Percentiles rank a stretch among this genome's conserved stretches.
These are phyloP conservation scores for Crocuta crocuta DNA, from an alignment of 2,113 vertebrate genomes.

Conservation along the genomic window DNA sequence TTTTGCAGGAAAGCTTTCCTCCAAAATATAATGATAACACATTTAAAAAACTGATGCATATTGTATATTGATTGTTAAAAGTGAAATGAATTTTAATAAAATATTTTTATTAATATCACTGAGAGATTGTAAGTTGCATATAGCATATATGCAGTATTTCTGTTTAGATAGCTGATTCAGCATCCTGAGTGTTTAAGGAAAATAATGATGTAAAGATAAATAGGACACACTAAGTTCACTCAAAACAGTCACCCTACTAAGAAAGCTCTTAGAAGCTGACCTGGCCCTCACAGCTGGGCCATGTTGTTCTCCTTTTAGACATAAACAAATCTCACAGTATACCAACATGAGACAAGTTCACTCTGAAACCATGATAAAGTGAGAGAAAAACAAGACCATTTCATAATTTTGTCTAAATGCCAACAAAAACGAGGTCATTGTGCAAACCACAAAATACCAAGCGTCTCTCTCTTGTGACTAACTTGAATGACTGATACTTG, in stretches of 20 bases:
- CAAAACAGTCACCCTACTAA: background rate
- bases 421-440: background rate
- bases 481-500: background rate
- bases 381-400: conserved; percentile 15
- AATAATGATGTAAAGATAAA: background rate
- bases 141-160: background rate
- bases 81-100: conserved; percentile 10
- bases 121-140: background rate
- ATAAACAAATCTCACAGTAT: conserved; percentile 8
- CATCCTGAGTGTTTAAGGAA: background rate
- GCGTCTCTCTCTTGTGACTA: background rate
- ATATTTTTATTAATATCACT: background rate
- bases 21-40: background rate
- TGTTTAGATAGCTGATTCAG: background rate
- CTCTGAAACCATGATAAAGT: background rate
- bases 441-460: background rate
- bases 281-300: background rate
- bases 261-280: background rate
- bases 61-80: background rate
- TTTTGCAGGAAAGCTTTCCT: background rate
- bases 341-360: background rate
- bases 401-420: background rate
- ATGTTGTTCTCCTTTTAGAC: background rate
- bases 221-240: background rate
- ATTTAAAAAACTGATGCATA: background rate